These are phyloP conservation scores for Anarhynchus alexandrinus DNA, from an alignment of 2,113 vertebrate species.

Conservation along the genomic window DNA sequence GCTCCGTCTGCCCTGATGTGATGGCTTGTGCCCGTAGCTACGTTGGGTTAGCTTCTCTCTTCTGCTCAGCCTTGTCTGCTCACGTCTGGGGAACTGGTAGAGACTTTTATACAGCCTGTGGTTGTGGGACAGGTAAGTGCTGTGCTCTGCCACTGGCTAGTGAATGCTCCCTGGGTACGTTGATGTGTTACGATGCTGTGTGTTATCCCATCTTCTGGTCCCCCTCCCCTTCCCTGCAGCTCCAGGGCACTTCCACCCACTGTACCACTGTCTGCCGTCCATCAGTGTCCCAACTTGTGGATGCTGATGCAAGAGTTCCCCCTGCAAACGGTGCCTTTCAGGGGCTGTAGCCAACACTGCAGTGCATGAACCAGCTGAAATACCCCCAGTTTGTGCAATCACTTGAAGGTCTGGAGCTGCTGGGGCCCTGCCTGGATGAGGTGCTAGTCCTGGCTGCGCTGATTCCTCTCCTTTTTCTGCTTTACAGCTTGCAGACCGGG, in stretches of 20 bases:
- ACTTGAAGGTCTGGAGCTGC: background rate
- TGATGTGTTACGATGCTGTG: background rate
- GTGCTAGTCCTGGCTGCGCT: background rate
- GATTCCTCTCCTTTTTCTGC: background rate
- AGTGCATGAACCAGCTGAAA: background rate
- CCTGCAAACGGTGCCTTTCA: background rate
- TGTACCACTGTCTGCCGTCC: background rate
- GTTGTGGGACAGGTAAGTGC: background rate
- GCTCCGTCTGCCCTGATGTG: background rate
- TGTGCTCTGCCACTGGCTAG: background rate
- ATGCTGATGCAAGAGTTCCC: background rate
- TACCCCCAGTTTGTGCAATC: background rate
- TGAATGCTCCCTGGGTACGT: background rate
- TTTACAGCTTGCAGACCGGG: slow-evolving; percentile 70
- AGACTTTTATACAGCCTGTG: background rate
- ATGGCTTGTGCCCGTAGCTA: background rate
- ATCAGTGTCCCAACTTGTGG: background rate
- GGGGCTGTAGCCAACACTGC: background rate
- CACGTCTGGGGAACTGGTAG: background rate
- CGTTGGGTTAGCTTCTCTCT: background rate
- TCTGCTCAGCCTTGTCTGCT: background rate
- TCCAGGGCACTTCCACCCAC: background rate
- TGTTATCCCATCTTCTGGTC: background rate
- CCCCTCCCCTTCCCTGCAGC: background rate
- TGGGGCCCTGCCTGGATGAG: background rate